Percentiles rank a stretch among this genome's conserved stretches.
Conservation (phyloP, 1,140 invertebrate species). For the Hormaphis cornu region DNA sequence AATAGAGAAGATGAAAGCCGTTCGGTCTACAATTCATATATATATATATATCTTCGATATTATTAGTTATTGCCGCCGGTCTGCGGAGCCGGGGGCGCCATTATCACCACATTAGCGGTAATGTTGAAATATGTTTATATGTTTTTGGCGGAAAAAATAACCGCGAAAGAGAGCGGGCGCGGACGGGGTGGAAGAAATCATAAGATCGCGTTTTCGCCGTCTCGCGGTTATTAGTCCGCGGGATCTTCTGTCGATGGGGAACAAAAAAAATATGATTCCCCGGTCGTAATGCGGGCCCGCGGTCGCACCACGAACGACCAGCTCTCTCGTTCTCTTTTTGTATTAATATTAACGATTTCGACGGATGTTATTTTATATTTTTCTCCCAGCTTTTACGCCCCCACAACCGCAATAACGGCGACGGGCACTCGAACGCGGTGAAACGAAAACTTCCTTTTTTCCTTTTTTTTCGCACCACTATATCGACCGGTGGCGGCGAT, state of each 20-base stretch:
- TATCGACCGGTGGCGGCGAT: not conserved
- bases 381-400: not conserved
- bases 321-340: conserved; percentile 17
- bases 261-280: too few relatives aligned
- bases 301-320: conserved; percentile 12
- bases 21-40: not conserved
- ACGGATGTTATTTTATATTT: conserved; percentile 5
- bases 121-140: conserved; percentile 33
- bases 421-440: not conserved
- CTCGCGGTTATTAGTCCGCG: conserved; percentile 27
- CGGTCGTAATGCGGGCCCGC: not conserved
- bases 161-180: not conserved
- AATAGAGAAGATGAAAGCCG: not conserved
- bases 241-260: conserved; percentile 32
- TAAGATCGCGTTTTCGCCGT: not conserved
- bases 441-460: not conserved
- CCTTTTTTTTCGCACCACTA: not conserved
- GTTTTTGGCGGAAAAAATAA: conserved; percentile 31
- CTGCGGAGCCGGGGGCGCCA: conserved; percentile 27
- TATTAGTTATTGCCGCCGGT: conserved; percentile 32
- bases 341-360: conserved; percentile 32
- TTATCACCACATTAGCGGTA: conserved; percentile 32
- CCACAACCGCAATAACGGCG: conserved; percentile 1
- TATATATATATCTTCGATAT: conserved; percentile 32
- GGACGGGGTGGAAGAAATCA: conserved; percentile 5